Base-by-base conservation (phyloP, 2,888 invertebrate species). In the Amiota minor region DNA sequence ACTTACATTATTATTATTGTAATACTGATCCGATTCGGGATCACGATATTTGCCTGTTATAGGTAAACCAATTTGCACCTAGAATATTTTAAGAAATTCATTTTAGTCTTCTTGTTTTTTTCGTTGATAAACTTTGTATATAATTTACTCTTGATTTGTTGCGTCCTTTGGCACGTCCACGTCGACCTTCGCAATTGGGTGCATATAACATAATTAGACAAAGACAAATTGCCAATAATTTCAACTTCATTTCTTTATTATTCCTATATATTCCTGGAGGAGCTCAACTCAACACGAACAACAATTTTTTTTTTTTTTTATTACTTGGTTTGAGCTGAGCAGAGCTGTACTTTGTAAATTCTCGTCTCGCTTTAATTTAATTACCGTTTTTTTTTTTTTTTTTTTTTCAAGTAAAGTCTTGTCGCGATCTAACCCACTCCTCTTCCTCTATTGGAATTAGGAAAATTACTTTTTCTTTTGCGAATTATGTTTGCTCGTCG, bases 1-100 rank as follows among this genome's bases (percentile, higher is more conserved):
- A 81, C 87, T 86, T 77, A 89, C 96, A 88, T 96, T 94, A 78
- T 95, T 93, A 84, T 96, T 96, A 86, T 96, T 96, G 91, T 97
- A 97, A 89, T 97, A 97, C 87, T 96, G 95, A 90, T 96, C 96
- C 9, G 96, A 96, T 89, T 97, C 96, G 0, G 96, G 95, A 90
- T 97, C 96, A 80, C 96, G 91, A 88, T 96, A 96, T 91, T 96
- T 96, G 76, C 96, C 96, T 50, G 96, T 96, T 74, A 96, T 95
- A 1, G 96, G 96, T 79, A 96, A 89, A 70, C 96, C 96, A 84
- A 96, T 95, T 92, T 96, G 96, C 72, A 95, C 93, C 92, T 94
- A 88, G 61, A 35, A 62, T 72, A 35, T 61, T n/a, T 53, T 50
- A 14, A 67, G 47, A 49, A 18, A 35, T 55, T 50, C 18, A n/a